phyloP scores from a whole-genome alignment of 1,140 invertebrate genomes.

The Varroa destructor region DNA sequence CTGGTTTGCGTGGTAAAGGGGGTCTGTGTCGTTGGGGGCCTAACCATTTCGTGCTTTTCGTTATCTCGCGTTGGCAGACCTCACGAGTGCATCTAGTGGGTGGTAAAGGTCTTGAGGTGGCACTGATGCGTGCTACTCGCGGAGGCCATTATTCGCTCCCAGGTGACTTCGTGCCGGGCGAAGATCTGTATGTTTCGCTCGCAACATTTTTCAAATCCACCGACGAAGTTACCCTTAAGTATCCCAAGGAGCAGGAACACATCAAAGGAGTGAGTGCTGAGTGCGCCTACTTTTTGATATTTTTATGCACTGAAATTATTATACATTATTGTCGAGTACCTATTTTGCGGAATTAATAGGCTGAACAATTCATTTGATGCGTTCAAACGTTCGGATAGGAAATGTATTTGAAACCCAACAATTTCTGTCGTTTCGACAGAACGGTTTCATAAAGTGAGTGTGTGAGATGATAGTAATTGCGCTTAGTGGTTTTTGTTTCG shows the following conservation, averaged over 20 bases:
- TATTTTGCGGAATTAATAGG: too few relatives aligned
- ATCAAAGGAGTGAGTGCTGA: slow-evolving; percentile 18
- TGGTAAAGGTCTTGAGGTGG: slow-evolving; percentile 30
- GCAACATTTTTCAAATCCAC: slow-evolving; percentile 6
- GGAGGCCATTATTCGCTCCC: slow-evolving; percentile 18
- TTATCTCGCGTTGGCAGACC: slow-evolving; percentile 39
- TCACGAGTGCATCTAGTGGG: slow-evolving; percentile 31
- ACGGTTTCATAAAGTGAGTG: too few relatives aligned
- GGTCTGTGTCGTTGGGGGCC: slow-evolving; percentile 43
- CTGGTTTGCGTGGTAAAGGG: slow-evolving; percentile 43
- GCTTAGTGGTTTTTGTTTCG: slow-evolving; percentile 16
- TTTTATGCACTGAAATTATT: too few relatives aligned
- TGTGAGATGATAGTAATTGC: neutral
- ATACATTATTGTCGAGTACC: too few relatives aligned
- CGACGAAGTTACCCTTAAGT: slow-evolving; percentile 5
- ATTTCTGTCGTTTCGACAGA: too few relatives aligned
- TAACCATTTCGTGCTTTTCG: slow-evolving; percentile 42
- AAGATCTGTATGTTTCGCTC: slow-evolving; percentile 16
- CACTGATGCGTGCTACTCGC: slow-evolving; percentile 24
- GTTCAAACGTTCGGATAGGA: too few relatives aligned
- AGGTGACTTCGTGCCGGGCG: slow-evolving; percentile 19
- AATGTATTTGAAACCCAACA: too few relatives aligned
- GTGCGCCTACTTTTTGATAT: too few relatives aligned
- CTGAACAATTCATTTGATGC: too few relatives aligned
- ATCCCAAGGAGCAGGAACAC: slow-evolving; percentile 7